A percentile compares a stretch with the other conserved stretches of the same genome.
phyloP scores from a whole-genome alignment of 2,797 vertebrate genomes.

The Melanotaenia boesemani region DNA sequence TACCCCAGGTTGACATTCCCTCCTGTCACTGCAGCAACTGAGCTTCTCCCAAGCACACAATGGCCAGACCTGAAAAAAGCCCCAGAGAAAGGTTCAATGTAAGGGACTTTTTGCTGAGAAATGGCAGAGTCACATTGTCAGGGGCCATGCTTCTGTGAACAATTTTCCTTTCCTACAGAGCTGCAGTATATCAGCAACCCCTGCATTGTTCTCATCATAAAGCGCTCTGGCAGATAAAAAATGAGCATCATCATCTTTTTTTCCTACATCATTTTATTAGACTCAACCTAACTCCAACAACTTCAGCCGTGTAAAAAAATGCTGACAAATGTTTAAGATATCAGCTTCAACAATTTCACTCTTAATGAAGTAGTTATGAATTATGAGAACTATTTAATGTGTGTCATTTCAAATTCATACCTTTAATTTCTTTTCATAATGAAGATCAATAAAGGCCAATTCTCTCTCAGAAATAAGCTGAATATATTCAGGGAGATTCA shows the following conservation, averaged over 20 bases:
- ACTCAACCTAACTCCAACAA: conserved; percentile 18
- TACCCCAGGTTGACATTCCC: conserved; percentile 77
- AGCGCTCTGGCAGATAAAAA: conserved; percentile 49
- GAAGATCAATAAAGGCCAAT: conserved; percentile 48
- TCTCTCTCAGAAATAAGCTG: conserved; percentile 39
- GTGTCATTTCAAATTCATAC: conserved; percentile 41
- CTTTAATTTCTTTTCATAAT: conserved; percentile 49
- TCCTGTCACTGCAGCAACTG: conserved; percentile 54
- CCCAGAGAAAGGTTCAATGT: conserved; percentile 42
- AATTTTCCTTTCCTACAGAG: conserved; percentile 50
- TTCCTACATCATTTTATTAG: conserved; percentile 40
- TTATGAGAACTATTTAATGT: conserved; percentile 47
- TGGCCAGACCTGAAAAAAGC: conserved; percentile 62
- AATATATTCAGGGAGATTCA: conserved; percentile 31
- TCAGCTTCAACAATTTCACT: conserved; percentile 33
- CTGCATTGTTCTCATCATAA: conserved; percentile 54
- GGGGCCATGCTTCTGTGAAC: conserved; percentile 29
- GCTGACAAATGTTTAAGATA: conserved; percentile 35
- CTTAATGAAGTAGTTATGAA: conserved; percentile 45
- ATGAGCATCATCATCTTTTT: conserved; percentile 43
- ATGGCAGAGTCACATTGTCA: conserved; percentile 31
- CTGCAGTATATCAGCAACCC: conserved; percentile 24
- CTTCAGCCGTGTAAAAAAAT: conserved; percentile 40
- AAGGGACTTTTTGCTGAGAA: conserved; percentile 48
- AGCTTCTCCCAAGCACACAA: conserved; percentile 37